Evolutionary conservation across 2,888 invertebrate species (phyloP).

Genomic region (Calliphora vomitoria): DNA sequence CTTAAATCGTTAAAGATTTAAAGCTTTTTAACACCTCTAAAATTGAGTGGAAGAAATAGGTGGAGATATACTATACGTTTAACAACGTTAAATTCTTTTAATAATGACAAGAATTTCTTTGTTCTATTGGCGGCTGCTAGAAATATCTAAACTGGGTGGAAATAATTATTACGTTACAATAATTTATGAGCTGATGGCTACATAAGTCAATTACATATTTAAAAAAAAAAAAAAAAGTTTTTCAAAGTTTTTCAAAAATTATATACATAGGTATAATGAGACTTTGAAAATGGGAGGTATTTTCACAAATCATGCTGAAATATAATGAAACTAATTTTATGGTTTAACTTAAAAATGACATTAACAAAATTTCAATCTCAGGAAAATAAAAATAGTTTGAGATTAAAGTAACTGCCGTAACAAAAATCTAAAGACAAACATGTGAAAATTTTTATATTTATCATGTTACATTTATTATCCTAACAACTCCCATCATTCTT

Average conservation of each 20-base stretch:
- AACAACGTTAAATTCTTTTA: conserved; percentile 16
- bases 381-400: background rate
- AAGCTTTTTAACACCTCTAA: conserved; percentile 59
- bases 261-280: background rate
- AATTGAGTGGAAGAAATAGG: conserved; percentile 14
- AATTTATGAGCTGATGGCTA: conserved; percentile 19
- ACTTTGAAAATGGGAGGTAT: background rate
- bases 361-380: background rate
- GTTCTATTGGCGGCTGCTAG: conserved; percentile 34
- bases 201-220: background rate
- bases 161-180: conserved; percentile 36
- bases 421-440: too few species aligned
- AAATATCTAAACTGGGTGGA: conserved; percentile 30
- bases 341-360: conserved; percentile 2
- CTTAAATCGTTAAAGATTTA: conserved; percentile 54
- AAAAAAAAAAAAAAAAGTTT: background rate
- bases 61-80: background rate
- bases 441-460: too few species aligned
- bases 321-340: background rate
- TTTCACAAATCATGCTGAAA: background rate
- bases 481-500: too few species aligned
- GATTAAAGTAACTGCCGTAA: too few species aligned
- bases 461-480: too few species aligned
- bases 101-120: conserved; percentile 48
- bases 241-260: background rate